Percentiles rank a stretch among this genome's conserved stretches.
Conservation (phyloP, 2,113 vertebrate genomes). For the Epinephelus lanceolatus region DNA sequence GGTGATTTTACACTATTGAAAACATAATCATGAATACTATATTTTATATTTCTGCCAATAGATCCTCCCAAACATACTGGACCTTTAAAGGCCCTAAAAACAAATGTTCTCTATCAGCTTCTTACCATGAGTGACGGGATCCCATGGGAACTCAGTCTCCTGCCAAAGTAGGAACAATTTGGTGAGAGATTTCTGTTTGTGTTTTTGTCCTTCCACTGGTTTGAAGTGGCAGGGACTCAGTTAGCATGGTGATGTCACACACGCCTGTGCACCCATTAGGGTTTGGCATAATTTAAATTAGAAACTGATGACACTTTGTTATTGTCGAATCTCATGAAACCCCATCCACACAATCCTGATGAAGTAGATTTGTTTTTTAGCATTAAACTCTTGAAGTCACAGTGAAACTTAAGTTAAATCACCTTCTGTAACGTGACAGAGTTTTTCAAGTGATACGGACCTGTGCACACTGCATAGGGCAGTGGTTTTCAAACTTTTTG, state of each 20-base stretch:
- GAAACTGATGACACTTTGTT: slow-evolving; percentile 4
- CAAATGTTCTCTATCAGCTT: background rate
- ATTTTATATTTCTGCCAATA: no score
- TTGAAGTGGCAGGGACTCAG: background rate
- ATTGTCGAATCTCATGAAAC: background rate
- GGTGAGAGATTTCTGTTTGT: background rate
- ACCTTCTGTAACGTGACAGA: background rate
- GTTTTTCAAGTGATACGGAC: background rate
- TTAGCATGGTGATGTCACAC: no score
- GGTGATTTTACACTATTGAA: no score
- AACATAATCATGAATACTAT: no score
- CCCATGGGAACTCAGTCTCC: background rate
- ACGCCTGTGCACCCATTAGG: background rate
- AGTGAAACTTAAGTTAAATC: background rate
- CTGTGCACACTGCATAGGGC: background rate
- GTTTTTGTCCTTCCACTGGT: background rate
- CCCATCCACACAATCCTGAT: background rate
- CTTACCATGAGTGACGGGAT: background rate
- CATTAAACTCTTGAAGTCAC: no score
- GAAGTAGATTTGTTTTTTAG: background rate
- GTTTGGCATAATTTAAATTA: background rate
- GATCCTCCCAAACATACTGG: no score
- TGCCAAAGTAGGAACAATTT: background rate
- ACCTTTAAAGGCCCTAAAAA: no score
- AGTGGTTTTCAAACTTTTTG: no score